Evolutionary conservation across 2,797 vertebrate species (phyloP), one percentile per base, ranked within the genome.

Genomic region (Sebastes matsubarae): DNA sequence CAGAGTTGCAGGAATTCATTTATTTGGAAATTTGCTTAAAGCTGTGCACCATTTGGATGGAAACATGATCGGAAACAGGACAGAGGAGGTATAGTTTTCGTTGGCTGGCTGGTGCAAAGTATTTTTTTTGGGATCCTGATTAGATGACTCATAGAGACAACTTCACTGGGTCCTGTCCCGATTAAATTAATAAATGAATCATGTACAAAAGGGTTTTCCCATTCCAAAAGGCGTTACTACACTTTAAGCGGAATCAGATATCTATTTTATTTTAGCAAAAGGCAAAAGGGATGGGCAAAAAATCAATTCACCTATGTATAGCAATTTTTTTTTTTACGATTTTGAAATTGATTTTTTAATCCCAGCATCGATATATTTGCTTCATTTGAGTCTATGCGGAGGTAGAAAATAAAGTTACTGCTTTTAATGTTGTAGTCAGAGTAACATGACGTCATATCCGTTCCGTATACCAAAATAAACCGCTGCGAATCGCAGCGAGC

Each of bases 181-280:
- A 65, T 81, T 50, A 64, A 78, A 59, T 60, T 1, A 75, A 58
- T 75, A 30, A 80, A 83, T 72, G 2, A 70, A 70, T 75, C 1
- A 16, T 9, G 34, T 25, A 52, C 52, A 68, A 22, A 71, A 50
- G 24, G 4, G 8, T 10, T 54, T 68, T 58, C 22, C 24, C 22
- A 4, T 8, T 60, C 13, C 8, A 77, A 57, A 59, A 65, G 34
- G 38, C 36, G 6, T 65, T n/a, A 20, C n/a, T 18, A 10, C n/a
- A 58, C 2, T 68, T 61, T 7, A 24, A 60, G 1, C 0, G 2
- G 25, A 65, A 73, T 68, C 54, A 16, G 34, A 71, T 36, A 22
- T 64, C 8, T 4, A 57, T 5, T 9, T 46, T 18, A 32, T 50
- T 77, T 70, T 10, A 29, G 30, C 9, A 27, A 3, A 22, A 68